Evolutionary conservation across 2,888 invertebrate genomes (phyloP).

Genomic region (Odontocolon sp.): DNA sequence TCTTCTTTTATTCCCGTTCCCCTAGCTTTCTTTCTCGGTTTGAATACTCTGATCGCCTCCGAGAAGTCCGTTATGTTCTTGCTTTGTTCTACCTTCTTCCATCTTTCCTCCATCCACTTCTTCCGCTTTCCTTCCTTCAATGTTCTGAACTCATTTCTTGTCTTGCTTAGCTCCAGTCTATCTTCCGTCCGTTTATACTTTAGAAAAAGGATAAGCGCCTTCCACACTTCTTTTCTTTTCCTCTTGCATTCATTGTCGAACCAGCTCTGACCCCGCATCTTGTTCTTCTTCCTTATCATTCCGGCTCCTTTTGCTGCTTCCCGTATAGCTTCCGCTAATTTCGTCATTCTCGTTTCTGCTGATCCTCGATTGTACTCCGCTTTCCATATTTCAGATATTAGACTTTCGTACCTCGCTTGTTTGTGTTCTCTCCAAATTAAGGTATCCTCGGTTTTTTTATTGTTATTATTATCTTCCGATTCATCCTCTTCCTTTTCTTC

Average conservation of each 20-base stretch:
- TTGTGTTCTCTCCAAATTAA: too few relatives aligned
- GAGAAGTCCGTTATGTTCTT: conserved; percentile 21
- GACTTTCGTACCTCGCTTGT: too few relatives aligned
- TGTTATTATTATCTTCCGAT: too few relatives aligned
- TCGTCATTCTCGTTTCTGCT: too few relatives aligned
- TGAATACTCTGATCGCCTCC: conserved; percentile 19
- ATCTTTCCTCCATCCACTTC: background rate
- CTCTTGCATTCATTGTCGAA: conserved; percentile 17
- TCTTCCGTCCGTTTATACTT: background rate
- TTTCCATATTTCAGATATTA: too few relatives aligned
- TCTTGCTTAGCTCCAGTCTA: background rate
- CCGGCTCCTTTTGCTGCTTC: background rate
- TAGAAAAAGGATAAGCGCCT: background rate
- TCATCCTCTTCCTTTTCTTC: too few relatives aligned
- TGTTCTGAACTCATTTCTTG: background rate
- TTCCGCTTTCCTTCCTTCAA: background rate
- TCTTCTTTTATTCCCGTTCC: background rate
- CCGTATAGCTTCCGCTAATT: too few relatives aligned
- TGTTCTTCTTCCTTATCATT: conserved; percentile 1
- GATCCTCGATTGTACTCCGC: too few relatives aligned
- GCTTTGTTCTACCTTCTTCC: conserved; percentile 16
- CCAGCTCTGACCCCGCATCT: background rate
- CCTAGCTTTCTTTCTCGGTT: conserved; percentile 1
- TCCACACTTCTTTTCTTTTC: conserved; percentile 6
- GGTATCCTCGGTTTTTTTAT: too few relatives aligned